Evolutionary conservation across 53 echinoderm and acorn worm species (phyloP), one percentile per base, ranked within the genome.

Genomic region (Patiria pectinifera): DNA sequence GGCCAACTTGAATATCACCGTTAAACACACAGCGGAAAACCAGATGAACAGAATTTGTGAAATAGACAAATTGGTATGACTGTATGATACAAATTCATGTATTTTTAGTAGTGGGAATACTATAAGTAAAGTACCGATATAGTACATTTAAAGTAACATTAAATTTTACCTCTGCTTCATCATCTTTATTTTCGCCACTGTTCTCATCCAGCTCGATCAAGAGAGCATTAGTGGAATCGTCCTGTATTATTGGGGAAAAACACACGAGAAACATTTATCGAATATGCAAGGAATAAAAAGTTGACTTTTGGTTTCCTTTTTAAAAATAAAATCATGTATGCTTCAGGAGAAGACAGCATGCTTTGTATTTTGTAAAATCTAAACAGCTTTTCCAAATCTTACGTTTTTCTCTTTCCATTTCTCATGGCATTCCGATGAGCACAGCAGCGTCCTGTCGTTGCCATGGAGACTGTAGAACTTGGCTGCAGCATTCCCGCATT

Each of bases 381-480:
- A 0, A 6, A 53, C 53, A 5, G 1, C 60, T 6, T 22, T 82
- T 83, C 25, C 1, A 23, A 59, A 87, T 13, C 82, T 61, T 83
- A 91, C 91, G 6, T 83, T 83, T 85, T 80, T 94, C 19, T 91
- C 82, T 82, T 95, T 94, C 86, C 85, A 92, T 80, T 79, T 82
- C 53, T 91, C 45, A 48, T 97, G 97, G 78, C 97, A 97, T 69
- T 94, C 91, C 3, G 94, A 76, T 3, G 97, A 97, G 53, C 97
- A 97, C 66, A 97, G 93, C 11, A 87, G 43, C 5, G 25, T 78
- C 21, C 83, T 93, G 35, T 97, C 82, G 62, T 87, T 83, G 35
- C 89, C 83, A 44, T 97, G 94, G 44, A 86, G 66, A 86, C 97
- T 97, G 95, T 91, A 95, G 92, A 91, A 97, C 61, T 84, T 80